Percentiles rank a stretch among this genome's conserved stretches.
Conservation (phyloP, 2,113 vertebrate genomes). For the Nycticryphes semicollaris region DNA sequence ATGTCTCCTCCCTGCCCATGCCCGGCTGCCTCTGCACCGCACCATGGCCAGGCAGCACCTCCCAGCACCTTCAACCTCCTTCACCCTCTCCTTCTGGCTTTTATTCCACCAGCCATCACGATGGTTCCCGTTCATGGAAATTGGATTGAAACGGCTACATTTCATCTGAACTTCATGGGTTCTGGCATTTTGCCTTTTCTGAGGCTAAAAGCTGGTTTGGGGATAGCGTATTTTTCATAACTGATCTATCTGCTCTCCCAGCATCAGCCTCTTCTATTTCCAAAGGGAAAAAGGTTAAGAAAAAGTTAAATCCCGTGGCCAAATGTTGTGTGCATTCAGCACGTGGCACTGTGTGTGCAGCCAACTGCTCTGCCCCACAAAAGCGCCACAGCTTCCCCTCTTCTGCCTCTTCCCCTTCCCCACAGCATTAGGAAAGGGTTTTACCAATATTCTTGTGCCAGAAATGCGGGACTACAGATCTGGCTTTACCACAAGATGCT, state of each 20-base stretch:
- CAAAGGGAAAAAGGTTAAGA: background rate
- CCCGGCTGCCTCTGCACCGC: background rate
- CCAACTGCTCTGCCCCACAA: background rate
- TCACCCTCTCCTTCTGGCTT: background rate
- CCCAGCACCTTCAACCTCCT: background rate
- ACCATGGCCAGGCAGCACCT: background rate
- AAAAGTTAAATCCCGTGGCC: background rate
- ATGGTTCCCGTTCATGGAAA: rapidly evolving
- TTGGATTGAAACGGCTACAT: rapidly evolving
- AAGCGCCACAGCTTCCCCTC: background rate
- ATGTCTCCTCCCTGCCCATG: background rate
- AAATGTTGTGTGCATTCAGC: background rate
- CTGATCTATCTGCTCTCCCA: background rate
- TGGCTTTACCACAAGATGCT: background rate
- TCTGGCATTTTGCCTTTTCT: background rate
- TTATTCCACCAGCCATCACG: background rate
- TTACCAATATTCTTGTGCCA: rapidly evolving
- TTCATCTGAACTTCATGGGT: background rate
- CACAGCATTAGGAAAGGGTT: background rate
- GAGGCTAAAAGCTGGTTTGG: background rate
- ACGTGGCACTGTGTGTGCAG: rapidly evolving
- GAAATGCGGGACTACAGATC: background rate
- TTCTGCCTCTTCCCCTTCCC: background rate
- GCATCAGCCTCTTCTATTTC: background rate
- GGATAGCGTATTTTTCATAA: background rate